phyloP scores from a whole-genome alignment of 2,888 invertebrate genomes.

The Tenodera sinensis region DNA sequence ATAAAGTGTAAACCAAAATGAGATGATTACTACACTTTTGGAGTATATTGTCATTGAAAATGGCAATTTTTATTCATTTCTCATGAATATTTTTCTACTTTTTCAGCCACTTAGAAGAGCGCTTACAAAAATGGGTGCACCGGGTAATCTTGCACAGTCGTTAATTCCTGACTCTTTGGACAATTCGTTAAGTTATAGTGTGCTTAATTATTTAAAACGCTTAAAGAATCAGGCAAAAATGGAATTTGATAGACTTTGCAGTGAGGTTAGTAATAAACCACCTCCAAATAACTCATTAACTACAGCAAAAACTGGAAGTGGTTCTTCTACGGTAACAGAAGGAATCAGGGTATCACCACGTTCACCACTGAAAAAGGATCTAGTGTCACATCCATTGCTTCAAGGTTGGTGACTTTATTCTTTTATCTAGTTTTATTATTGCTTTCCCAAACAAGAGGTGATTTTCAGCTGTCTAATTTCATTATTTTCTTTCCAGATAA shows the following conservation, averaged over 20 bases:
- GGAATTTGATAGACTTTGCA: slow-evolving; percentile 81
- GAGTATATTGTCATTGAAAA: no score
- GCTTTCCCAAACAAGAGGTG: background rate
- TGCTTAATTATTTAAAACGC: slow-evolving; percentile 91
- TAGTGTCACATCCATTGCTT: slow-evolving; percentile 75
- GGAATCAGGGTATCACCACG: slow-evolving; percentile 72
- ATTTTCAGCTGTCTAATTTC: background rate
- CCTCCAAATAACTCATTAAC: slow-evolving; percentile 34
- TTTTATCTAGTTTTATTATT: background rate
- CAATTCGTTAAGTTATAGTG: slow-evolving; percentile 87
- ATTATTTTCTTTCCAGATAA: slow-evolving; percentile 53
- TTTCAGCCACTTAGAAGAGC: slow-evolving; percentile 84
- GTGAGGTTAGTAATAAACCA: slow-evolving; percentile 66
- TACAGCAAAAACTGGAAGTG: slow-evolving; percentile 46
- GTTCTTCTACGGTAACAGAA: slow-evolving; percentile 46
- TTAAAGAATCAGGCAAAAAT: slow-evolving; percentile 91
- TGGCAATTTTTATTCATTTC: background rate
- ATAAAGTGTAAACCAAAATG: no score
- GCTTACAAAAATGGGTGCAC: slow-evolving; percentile 85
- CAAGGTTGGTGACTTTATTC: slow-evolving; percentile 45
- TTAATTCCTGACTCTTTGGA: slow-evolving; percentile 90
- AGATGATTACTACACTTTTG: no score
- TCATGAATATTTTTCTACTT: slow-evolving; percentile 13
- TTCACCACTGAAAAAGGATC: slow-evolving; percentile 70
- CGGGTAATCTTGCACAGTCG: slow-evolving; percentile 73